Percentiles rank a stretch among this genome's conserved stretches.
Conservation (phyloP, 2,113 vertebrate genomes). For the Marcusenius ussheri region DNA sequence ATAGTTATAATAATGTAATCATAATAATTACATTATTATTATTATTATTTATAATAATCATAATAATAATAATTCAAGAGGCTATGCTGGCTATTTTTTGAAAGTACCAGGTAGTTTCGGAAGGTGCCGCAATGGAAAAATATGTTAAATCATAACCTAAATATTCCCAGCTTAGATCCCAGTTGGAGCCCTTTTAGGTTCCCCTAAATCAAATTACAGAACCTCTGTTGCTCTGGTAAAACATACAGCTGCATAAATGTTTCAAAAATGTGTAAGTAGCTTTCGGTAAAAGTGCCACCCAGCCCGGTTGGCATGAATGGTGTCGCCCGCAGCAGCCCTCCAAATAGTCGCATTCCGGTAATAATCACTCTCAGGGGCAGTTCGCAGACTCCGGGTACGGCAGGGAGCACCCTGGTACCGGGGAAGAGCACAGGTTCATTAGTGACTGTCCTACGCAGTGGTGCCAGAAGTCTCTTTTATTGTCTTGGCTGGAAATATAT, state of each 20-base stretch:
- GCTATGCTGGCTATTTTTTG: background rate
- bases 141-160: background rate
- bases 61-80: background rate
- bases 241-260: background rate
- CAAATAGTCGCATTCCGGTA: background rate
- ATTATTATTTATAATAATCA: background rate
- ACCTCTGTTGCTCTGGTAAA: background rate
- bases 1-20: no score
- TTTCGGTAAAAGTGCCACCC: background rate
- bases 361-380: background rate
- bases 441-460: background rate
- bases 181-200: background rate
- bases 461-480: background rate
- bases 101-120: background rate
- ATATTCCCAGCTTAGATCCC: background rate
- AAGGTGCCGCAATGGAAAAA: background rate
- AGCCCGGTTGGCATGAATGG: background rate
- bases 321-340: background rate
- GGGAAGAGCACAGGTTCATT: background rate
- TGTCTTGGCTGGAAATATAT: background rate
- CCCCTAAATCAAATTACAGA: background rate
- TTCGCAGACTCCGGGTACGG: background rate
- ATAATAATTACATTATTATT: background rate
- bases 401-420: background rate
- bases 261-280: background rate